Evolutionary conservation across 2,888 invertebrate genomes (phyloP), one percentile per base, ranked within the genome.

Genomic region (Ochropleura leucogaster): DNA sequence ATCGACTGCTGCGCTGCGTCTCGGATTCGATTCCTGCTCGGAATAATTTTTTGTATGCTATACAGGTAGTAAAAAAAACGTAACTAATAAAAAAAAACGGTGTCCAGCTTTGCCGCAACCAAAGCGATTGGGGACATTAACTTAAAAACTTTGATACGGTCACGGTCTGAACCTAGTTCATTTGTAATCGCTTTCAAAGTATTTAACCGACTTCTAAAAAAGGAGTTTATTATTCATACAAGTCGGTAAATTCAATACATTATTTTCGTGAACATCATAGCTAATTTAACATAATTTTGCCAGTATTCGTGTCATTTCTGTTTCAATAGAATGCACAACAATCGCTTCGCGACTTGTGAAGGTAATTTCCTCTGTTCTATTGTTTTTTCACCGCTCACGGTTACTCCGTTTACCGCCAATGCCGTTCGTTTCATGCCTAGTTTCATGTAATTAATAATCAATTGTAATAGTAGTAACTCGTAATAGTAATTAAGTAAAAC

Each of bases 381-480:
- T 83, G 82, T 82, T 75, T 82, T n/a, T 81, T 77, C 60, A 72
- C 30, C 10, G 71, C 40, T 78, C 83, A 78, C 47, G 72, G 82
- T 68, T 69, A 69, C 57, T 53, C 16, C 20, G 65, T 53, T 69
- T 67, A 63, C 8, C 60, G 63, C 68, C 80, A 79, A 83, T 73
- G 64, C 44, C 72, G 30, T 60, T 72, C 7, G 44, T 60, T 73
- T 66, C 46, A 81, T 63, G 74, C 12, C 30, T 64, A 59, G 51
- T 57, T 74, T 68, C 16, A 47, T 30, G 49, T 70, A 47, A 60
- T 62, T 70, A 62, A 62, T n/a, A 47, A 75, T 69, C 16, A 40
- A 44, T 77, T 16, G 16, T 44, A 44, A 62, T 30, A 53, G 20
- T 46, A 69, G 18, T 53, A 44, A 53, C n/a, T 53, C 18, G 18